Evolutionary conservation across 2,888 invertebrate species (phyloP), one percentile per base, ranked within the genome.

Genomic region (Campoplex capitator): DNA sequence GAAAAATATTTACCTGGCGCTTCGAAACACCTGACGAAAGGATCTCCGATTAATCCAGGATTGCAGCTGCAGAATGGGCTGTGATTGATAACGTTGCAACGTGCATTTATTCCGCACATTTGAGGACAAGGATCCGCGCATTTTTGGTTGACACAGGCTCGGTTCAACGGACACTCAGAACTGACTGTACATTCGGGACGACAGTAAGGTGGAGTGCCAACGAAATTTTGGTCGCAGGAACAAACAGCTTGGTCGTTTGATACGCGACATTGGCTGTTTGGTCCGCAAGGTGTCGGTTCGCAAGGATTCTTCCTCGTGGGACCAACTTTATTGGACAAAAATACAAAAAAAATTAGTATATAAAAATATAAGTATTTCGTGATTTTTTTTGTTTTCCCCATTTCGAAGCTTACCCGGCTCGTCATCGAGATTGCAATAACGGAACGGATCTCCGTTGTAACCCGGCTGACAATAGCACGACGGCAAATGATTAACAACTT

Each of bases 171-270:
- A 89, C 95, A 95, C 88, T 95, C 95, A 48, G 94, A 91, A 87
- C 95, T 95, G 9, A 93, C 90, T 23, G 95, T 93, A 89, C 95
- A 95, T 88, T 95, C 95, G 0, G 94, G 95, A 65, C 94, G 90
- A 87, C 95, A 95, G 74, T 92, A 91, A 48, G 97, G 97, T 51
- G 98, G 97, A 74, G 96, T 96, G 77, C 98, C 98, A 89, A 97
- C 95, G 91, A 97, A 97, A 90, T 56, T 75, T 1, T 94, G 96
- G 96, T 97, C 96, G 92, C 98, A 98, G 80, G 97, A 97, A 94
- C 98, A 98, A 75, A 97, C 97, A 68, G 97, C 97, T 91, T 97
- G 97, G 16, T 95, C 96, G 92, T 97, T 94, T 11, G 91, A 91
- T 11, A 93, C 93, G 71, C 92, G 90, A 87, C 95, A 95, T 80